These are phyloP conservation scores for Madoqua kirkii DNA, from an alignment of 2,113 vertebrate species.

Conservation along the genomic window DNA sequence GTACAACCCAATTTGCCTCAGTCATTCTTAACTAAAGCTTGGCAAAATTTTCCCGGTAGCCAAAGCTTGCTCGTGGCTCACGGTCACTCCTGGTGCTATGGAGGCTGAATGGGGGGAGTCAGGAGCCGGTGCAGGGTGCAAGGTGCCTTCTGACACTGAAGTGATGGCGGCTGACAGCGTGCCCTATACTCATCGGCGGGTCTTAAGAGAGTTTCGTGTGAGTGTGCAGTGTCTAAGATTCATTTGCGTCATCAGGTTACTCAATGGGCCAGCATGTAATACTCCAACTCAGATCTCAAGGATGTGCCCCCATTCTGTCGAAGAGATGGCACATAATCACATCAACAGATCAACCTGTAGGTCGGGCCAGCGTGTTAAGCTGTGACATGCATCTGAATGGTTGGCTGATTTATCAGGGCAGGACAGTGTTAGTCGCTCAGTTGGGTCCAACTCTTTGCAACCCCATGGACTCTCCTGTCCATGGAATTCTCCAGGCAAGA, in stretches of 20 bases:
- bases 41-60: background rate
- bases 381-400: background rate
- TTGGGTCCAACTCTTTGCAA: rapidly evolving
- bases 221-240: background rate
- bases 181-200: background rate
- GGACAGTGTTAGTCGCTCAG: background rate
- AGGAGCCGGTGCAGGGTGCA: background rate
- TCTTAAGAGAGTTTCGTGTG: background rate
- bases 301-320: background rate
- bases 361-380: background rate
- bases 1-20: background rate
- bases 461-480: background rate
- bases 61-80: background rate
- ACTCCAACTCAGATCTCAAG: background rate
- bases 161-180: background rate
- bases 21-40: background rate
- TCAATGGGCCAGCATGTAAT: background rate
- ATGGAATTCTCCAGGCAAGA: background rate
- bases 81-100: background rate
- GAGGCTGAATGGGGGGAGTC: background rate
- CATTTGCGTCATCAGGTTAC: background rate
- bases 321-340: background rate
- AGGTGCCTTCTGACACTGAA: background rate
- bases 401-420: background rate
- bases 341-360: background rate